Evolutionary conservation across 2,888 invertebrate species (phyloP), one percentile per base, ranked within the genome.

Genomic region (Sipha maydis): DNA sequence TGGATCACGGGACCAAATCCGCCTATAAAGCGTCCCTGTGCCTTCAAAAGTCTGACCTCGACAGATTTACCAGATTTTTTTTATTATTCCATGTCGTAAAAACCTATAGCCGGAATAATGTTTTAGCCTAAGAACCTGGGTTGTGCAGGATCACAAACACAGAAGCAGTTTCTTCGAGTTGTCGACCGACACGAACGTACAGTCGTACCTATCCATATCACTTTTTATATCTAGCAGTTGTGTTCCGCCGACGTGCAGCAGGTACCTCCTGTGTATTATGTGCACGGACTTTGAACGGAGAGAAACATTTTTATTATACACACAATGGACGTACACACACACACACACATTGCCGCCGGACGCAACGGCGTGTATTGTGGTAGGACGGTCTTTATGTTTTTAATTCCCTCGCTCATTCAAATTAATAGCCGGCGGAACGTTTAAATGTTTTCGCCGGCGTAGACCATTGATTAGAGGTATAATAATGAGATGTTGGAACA

Each of bases 401-500:
- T 56, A 61, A 84, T 76, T 84, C 76, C 61, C 38, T 28, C 61
- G 34, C 28, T 28, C 56, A 25, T 84, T 84, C 21, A 61, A 80
- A 80, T 84, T 76, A 84, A 84, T 61, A 84, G 75, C 56, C 73
- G 38, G 61, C 75, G 54, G 34, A 38, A 75, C 71, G 48, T 41
- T 54, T 61, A 38, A 61, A 76, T 28, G 61, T 75, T 84, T 75
- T 61, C 75, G 56, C 75, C 75, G 71, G 71, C 48, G 54, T 54
- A 83, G 56, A 73, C 83, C 83, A 56, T 83, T 73, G 83, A 83
- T 83, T 73, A 73, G 21, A 73, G 3, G 54, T 1, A 1, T 34
- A 34, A 54, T 54, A 71, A 83, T 71, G 83, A 34, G 83, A 73
- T 34, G 73, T 73, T 34, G 54, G 83, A 34, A 56, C n/a, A 54